A percentile compares a stretch with the other conserved stretches of the same genome.
Conservation (phyloP, 2,113 vertebrate species). For the Isurus oxyrinchus region DNA sequence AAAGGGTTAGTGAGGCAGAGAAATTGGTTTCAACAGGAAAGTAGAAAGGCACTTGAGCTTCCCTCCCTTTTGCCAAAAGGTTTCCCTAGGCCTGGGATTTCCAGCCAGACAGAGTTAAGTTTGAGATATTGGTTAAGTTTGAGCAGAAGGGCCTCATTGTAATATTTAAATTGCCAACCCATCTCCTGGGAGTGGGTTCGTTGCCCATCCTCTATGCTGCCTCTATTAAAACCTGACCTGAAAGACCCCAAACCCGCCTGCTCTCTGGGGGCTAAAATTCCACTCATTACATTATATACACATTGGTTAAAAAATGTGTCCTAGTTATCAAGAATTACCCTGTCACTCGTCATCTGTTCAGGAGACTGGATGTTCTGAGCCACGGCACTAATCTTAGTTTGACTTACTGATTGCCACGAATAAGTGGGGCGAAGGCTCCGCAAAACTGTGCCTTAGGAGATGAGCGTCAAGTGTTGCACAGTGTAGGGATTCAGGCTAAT, state of each 20-base stretch:
- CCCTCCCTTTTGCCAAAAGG: neutral
- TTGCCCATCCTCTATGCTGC: too few relatives aligned
- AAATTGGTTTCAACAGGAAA: neutral
- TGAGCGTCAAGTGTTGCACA: neutral
- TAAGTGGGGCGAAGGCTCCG: neutral
- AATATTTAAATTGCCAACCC: neutral
- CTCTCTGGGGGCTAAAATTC: neutral
- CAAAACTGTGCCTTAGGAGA: neutral
- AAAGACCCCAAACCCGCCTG: neutral
- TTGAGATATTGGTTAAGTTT: neutral
- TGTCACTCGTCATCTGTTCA: neutral
- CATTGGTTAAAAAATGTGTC: neutral
- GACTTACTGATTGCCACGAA: neutral
- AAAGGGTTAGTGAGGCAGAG: neutral
- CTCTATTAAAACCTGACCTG: neutral
- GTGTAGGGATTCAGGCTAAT: neutral
- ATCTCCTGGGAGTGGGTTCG: neutral
- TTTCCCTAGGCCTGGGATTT: neutral
- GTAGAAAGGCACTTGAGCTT: neutral
- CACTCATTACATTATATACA: neutral
- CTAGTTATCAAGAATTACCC: neutral
- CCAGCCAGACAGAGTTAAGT: neutral
- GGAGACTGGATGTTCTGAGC: neutral
- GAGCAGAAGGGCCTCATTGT: neutral
- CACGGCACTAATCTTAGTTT: neutral